Base-by-base conservation (phyloP, 2,113 vertebrate species). In the Rhea pennata region DNA sequence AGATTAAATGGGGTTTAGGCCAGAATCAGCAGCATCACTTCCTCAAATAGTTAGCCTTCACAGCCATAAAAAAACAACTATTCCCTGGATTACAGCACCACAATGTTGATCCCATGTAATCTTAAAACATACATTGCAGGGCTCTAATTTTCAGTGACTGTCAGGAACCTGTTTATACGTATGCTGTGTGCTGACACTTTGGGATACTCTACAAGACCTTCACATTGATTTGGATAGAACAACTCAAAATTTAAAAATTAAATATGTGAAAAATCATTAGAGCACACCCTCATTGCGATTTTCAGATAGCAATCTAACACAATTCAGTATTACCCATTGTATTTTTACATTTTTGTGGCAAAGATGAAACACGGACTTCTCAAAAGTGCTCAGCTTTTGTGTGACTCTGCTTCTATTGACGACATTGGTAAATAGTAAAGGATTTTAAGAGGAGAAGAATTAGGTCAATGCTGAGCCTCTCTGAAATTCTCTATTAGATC, bases 41-140 rank as follows among this genome's bases (percentile, higher is more conserved):
- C 91, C 91, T 91, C 93, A 95, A 94, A 95, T 73, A 96, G 66
- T 92, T 89, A 62, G 74, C 66, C 74, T 91, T 90, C 84, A 40
- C 74, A 90, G 74, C 76, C 91, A 91, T 94, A 94, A 95, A 97
- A 87, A 5, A 91, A 40, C 89, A 95, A 70, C 81, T 80, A n/a
- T 81, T 91, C 66, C 84, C 73, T 27, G 87, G 93, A 91, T 95
- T 92, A 79, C 4, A 42, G 58, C 64, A 91, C 84, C 67, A 46
- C 58, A 66, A 53, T 88, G 71, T 27, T 95, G 90, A 93, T 88
- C 71, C 81, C 36, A 10, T 23, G 64, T 93, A 96, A 97, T 92
- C 94, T 94, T 62, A 61, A 69, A 78, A 73, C 75, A 93, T 92
- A 94, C 58, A 79, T 53, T 90, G 33, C 40, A 90, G 50, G 54